Conservation (phyloP, 2,797 vertebrate species). For the Linurgus olivaceus region DNA sequence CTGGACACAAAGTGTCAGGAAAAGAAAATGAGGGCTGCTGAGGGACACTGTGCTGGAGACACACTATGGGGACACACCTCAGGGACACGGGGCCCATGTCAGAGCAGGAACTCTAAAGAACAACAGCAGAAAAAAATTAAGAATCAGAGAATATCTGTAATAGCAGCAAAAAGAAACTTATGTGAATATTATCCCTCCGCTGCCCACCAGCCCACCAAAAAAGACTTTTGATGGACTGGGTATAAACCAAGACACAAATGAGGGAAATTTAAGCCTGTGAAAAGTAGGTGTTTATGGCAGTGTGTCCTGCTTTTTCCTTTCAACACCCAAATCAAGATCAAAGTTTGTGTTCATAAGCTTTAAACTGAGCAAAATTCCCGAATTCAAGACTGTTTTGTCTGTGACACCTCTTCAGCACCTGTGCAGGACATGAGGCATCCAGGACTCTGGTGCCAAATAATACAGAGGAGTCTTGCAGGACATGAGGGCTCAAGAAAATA, state of each 20-base stretch:
- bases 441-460: neutral
- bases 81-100: accelerated
- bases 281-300: neutral
- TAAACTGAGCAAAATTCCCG: neutral
- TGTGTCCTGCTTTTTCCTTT: neutral
- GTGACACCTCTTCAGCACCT: neutral
- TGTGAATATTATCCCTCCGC: accelerated
- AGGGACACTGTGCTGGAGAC: neutral
- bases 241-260: neutral
- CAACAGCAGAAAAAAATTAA: neutral
- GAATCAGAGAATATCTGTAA: neutral
- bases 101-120: neutral
- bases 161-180: neutral
- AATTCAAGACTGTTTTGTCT: neutral
- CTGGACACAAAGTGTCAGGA: neutral
- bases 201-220: neutral
- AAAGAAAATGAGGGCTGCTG: neutral
- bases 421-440: neutral
- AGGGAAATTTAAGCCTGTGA: neutral
- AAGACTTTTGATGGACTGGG: neutral
- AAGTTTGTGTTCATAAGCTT: neutral
- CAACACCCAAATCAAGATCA: neutral
- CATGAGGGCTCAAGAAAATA: neutral
- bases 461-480: neutral
- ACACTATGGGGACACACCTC: neutral